Evolutionary conservation across 2,113 vertebrate species (phyloP).

Genomic region (Solenodon paradoxus): DNA sequence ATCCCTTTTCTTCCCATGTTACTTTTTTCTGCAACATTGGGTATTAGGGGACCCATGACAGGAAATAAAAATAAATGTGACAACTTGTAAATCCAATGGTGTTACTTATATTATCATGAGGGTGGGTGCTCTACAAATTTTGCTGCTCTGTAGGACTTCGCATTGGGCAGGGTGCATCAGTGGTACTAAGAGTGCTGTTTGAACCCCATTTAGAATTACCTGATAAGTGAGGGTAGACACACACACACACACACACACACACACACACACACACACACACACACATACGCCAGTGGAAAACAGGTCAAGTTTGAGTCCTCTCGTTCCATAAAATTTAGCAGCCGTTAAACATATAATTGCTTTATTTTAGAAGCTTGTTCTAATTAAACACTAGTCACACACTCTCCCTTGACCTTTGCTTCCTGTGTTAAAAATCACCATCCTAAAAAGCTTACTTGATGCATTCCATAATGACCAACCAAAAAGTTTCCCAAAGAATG

Average conservation of each 20-base stretch:
- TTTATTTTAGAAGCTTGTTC: slow-evolving; percentile 72
- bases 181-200: not conserved
- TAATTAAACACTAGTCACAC: slow-evolving; percentile 77
- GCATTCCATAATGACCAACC: slow-evolving; percentile 55
- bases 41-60: not conserved
- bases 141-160: not conserved
- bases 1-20: not conserved
- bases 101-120: not conserved
- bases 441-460: slow-evolving; percentile 62
- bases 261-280: not conserved
- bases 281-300: not conserved
- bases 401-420: slow-evolving; percentile 63
- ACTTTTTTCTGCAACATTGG: not conserved
- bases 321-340: slow-evolving; percentile 65
- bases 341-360: slow-evolving; percentile 69
- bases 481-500: slow-evolving; percentile 35
- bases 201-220: not conserved
- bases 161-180: not conserved
- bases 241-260: not conserved
- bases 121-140: not conserved
- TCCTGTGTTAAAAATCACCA: slow-evolving; percentile 68
- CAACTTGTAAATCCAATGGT: not conserved
- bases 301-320: slow-evolving; percentile 33
- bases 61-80: not conserved
- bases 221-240: no score